phyloP scores from a whole-genome alignment of 2,888 invertebrate genomes.

The Kryphioiulus occultus region DNA sequence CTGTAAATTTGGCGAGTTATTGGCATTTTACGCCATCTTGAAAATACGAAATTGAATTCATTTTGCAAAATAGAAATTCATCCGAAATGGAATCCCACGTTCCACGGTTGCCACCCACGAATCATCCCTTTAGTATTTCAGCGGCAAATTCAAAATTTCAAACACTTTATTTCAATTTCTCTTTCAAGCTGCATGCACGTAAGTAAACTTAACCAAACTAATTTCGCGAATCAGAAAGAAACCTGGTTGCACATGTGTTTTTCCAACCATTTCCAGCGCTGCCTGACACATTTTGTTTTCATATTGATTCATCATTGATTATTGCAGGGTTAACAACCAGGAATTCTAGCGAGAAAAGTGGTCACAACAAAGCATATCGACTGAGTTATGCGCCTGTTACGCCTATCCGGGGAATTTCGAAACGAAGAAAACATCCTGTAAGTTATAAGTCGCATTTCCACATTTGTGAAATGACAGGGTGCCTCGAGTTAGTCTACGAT shows the following conservation, averaged over 20 bases:
- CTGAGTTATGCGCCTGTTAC: neutral
- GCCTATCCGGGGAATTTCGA: neutral
- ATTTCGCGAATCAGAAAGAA: too few relatives aligned
- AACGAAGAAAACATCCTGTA: neutral
- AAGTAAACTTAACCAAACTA: too few relatives aligned
- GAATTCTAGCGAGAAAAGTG: neutral
- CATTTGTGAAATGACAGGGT: neutral
- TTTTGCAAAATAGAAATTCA: too few relatives aligned
- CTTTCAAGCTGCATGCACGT: too few relatives aligned
- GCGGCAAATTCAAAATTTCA: too few relatives aligned
- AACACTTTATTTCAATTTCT: too few relatives aligned
- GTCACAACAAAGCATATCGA: neutral
- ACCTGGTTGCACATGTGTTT: neutral
- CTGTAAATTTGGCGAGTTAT: too few relatives aligned
- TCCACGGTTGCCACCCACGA: too few relatives aligned
- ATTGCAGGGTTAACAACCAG: neutral
- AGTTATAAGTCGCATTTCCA: neutral
- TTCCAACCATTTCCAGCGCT: neutral
- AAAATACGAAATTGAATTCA: too few relatives aligned
- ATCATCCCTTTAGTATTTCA: too few relatives aligned
- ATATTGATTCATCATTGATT: neutral
- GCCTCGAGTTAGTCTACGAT: neutral
- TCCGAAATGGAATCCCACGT: too few relatives aligned
- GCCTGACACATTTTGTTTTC: neutral
- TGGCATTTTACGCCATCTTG: too few relatives aligned